A percentile compares a stretch with the other conserved stretches of the same genome.
Conservation (phyloP, 1,140 invertebrate genomes). For the Prorops nasuta region DNA sequence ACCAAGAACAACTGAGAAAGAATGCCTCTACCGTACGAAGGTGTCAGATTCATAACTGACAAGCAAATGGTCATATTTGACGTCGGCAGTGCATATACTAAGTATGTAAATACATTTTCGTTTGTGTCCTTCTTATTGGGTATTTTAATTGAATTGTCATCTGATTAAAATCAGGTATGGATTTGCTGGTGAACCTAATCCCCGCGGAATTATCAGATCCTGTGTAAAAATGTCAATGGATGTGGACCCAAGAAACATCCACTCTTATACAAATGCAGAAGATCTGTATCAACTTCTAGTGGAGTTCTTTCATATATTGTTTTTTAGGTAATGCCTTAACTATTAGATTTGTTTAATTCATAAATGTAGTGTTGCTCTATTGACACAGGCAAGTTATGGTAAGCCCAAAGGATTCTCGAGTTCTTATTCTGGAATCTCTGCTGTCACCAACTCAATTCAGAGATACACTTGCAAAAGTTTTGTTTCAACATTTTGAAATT, state of each 20-base stretch:
- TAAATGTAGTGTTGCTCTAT: not conserved
- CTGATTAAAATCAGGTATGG: conserved; percentile 69
- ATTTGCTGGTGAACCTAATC: conserved; percentile 83
- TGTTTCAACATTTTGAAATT: conserved; percentile 92
- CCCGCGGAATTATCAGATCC: conserved; percentile 82
- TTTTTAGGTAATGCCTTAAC: conserved; percentile 87
- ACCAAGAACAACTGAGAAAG: conserved; percentile 15
- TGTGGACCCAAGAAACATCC: conserved; percentile 65
- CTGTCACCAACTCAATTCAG: conserved; percentile 78
- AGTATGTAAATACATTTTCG: conserved; percentile 62
- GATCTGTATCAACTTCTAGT: conserved; percentile 85
- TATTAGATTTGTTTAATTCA: not conserved
- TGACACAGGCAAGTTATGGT: conserved; percentile 75
- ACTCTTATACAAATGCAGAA: conserved; percentile 68
- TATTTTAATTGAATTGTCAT: conserved; percentile 26
- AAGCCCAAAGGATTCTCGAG: conserved; percentile 88
- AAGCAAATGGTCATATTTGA: conserved; percentile 88
- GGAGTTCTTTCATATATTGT: conserved; percentile 84
- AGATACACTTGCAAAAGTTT: conserved; percentile 84
- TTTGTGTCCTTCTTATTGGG: conserved; percentile 21
- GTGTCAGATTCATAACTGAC: conserved; percentile 74
- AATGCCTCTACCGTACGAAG: conserved; percentile 74
- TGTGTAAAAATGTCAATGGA: conserved; percentile 70
- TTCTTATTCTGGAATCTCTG: conserved; percentile 89
- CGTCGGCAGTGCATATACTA: conserved; percentile 89